Base-by-base conservation (phyloP, 2,888 invertebrate species). In the Leptinotarsa rubiginosa region DNA sequence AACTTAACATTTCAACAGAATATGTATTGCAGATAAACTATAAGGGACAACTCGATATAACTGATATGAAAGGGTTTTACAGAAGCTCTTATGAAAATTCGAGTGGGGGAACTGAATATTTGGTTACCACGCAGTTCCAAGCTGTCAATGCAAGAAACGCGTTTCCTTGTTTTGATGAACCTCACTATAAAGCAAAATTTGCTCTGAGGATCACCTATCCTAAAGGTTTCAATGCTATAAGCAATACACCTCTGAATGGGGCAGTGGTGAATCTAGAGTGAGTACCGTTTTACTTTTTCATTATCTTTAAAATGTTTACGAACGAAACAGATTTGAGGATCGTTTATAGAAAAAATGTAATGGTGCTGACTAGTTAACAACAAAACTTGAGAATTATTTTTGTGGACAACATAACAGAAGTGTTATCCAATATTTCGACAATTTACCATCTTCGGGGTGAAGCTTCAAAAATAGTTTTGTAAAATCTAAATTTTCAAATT, bases 101-200 rank as follows among this genome's bases (percentile, higher is more conserved):
- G 12, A 50, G 69, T 47, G 76, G 75, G 2, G 70, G 25, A 20
- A 74, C 73, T 0, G 76, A 72, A 56, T 80, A 79, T 65, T 69
- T 82, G 69, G 78, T 76, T 13, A 81, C 82, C 1, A 82, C 82
- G 0, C 82, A 82, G 47, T 80, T 81, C 31, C 79, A 81, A 65
- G 74, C 82, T 0, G 76, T 75, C 20, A 76, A 75, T 64, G 81
- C 81, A 12, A 70, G 81, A 66, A 75, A 78, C 49, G 79, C 74
- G 0, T 82, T 81, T 56, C 82, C 82, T 12, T 81, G 81, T 54
- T 81, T 81, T 56, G 82, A 82, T 62, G 82, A 82, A 62, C 82
- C 82, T 2, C 71, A 71, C 5, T 81, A 76, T 22, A 82, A 82
- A 69, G 81, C 82, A 2, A 70, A 49, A 4, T 82, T 81, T 72